Evolutionary conservation across 1,140 invertebrate species (phyloP).

Genomic region (Aphaenogaster ashmeadi): DNA sequence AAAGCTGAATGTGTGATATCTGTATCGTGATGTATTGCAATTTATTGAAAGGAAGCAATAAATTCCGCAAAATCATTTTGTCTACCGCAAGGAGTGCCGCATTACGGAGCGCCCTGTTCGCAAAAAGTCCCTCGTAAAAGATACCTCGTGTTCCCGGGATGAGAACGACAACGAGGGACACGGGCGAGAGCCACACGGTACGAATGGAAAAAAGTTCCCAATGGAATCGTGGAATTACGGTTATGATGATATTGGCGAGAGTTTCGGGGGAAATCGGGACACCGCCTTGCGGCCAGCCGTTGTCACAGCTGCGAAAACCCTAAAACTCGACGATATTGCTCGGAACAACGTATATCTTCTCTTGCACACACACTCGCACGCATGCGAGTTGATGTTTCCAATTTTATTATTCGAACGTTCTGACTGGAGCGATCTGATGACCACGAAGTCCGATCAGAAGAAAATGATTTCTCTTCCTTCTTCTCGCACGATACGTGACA

Average conservation of each 20-base stretch:
- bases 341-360: conserved; percentile 32
- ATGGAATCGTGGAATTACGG: conserved; percentile 58
- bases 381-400: conserved; percentile 15
- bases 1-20: neutral
- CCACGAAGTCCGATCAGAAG: neutral
- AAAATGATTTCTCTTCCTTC: neutral
- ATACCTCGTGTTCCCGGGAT: conserved; percentile 3
- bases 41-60: neutral
- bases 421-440: neutral
- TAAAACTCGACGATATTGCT: conserved; percentile 63
- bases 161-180: conserved; percentile 24
- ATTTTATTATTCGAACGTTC: conserved; percentile 40
- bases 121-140: conserved; percentile 39
- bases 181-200: conserved; percentile 7
- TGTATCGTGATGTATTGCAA: neutral
- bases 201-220: conserved; percentile 58
- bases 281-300: conserved; percentile 51
- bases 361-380: neutral
- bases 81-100: neutral
- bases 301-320: conserved; percentile 67
- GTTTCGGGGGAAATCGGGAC: conserved; percentile 51
- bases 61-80: conserved; percentile 47
- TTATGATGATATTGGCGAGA: conserved; percentile 67
- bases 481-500: conserved; percentile 12
- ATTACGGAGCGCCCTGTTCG: neutral